Base-by-base conservation (phyloP, 2,113 vertebrate genomes). In the Dipodomys stephensi region DNA sequence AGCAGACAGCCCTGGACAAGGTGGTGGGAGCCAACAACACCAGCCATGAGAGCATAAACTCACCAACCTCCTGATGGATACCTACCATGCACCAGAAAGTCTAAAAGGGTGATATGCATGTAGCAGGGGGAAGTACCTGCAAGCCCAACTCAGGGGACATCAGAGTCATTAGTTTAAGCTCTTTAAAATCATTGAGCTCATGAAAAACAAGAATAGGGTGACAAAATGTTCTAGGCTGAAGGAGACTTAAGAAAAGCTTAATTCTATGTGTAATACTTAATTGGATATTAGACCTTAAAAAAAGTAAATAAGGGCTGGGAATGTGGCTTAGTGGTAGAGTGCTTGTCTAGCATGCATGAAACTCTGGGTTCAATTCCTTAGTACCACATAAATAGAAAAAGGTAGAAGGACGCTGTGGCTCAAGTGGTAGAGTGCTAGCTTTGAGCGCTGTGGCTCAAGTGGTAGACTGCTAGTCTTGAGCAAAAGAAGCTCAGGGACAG, bases 241-340 rank as follows among this genome's bases (percentile, higher is more conserved):
- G 27, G 64, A 92, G 25, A 83, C 16, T 77, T 74, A 77, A 18
- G 65, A 57, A 65, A 91, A 57, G 46, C 23, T 32, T 60, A 91
- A 83, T 64, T 9, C 19, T 57, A 35, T n/a, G 23, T 30, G 71
- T 72, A 81, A 76, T 83, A 44, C 44, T 32, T 0, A 25, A 6
- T 4, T 82, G 39, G 62, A 77, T 39, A 30, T 60, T 32, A 27
- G 35, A 72, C 22, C 35, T 65, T 39, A 39, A 71, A 69, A 88
- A 90, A 46, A 79, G 53, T 73, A 73, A 79, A 13, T 49, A 15
- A 57, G 39, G 39, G 39, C 39, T 39, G 39, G 39, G 39, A 39
- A 39, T 39, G 39, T 39, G 39, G 39, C 39, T 39, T 39, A 39
- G 39, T 39, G 39, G 39, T 39, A 39, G 39, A 39, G 39, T 39